Base-by-base conservation (phyloP, 2,888 invertebrate species). In the Dusona sp. region DNA sequence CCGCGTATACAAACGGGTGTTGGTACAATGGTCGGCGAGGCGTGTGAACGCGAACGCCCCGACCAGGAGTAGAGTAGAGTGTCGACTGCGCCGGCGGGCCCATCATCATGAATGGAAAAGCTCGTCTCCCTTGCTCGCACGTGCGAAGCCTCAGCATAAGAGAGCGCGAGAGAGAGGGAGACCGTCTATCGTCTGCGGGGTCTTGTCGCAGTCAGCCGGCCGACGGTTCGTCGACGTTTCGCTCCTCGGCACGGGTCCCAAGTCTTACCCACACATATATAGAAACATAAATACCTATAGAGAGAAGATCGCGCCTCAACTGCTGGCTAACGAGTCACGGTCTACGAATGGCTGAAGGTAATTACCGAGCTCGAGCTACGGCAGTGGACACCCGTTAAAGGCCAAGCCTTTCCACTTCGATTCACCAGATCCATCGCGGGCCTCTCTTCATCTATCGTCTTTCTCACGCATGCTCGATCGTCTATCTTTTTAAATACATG, bases 271-370 rank as follows among this genome's bases (percentile, higher is more conserved):
- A 57, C 13, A 45, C 45, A 70, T 22, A 25, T 45, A 70, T 25
- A 70, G 16, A 70, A 42, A 61, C 29, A 64, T 33, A 61, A 22
- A 75, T 64, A 54, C 42, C 33, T 54, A 38, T 29, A 57, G 57
- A 57, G 25, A 77, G 51, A 77, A 64, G 67, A 57, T 13, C 65
- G 68, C 65, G 54, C 83, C 84, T 78, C 85, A 78, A 80, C 90
- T 88, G 88, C 87, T 89, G 89, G 89, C 91, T 91, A 91, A 92
- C 91, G 89, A 92, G 91, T 91, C 90, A 91, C 91, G 90, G 91
- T 92, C 90, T 90, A 90, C 90, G 90, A 90, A 90, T 90, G 90
- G 85, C 88, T 89, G 85, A 84, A 88, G 87, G 90, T 92, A 92
- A 93, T 92, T 92, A 92, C 90, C 88, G 84, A 64, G 74, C 81